Evolutionary conservation across 1,140 invertebrate genomes (phyloP).

Genomic region (Gonioctena quinquepunctata): DNA sequence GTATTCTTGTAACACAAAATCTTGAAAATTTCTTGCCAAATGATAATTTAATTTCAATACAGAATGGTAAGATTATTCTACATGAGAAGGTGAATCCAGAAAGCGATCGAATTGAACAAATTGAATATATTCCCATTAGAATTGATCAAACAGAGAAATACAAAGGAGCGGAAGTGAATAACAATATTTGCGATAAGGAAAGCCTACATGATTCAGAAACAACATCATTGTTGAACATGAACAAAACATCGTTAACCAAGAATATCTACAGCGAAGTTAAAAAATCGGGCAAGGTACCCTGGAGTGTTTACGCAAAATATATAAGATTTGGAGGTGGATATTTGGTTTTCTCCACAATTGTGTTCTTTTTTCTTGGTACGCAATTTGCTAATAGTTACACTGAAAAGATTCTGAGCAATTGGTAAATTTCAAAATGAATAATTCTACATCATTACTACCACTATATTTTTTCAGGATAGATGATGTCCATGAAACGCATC

Average conservation of each 20-base stretch:
- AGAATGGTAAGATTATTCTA: conserved; percentile 27
- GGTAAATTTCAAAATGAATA: conserved; percentile 27
- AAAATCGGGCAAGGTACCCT: conserved; percentile 35
- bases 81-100: conserved; percentile 11
- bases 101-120: conserved; percentile 18
- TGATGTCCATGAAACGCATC: background rate
- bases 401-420: conserved; percentile 38
- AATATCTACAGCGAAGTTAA: conserved; percentile 40
- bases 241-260: background rate
- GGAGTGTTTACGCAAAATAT: conserved; percentile 36
- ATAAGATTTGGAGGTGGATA: conserved; percentile 37
- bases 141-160: background rate
- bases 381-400: conserved; percentile 35
- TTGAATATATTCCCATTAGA: background rate
- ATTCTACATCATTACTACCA: background rate
- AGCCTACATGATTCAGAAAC: background rate
- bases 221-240: background rate
- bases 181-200: conserved; percentile 1
- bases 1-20: conserved; percentile 80
- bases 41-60: conserved; percentile 36
- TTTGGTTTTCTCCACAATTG: conserved; percentile 20
- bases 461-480: conserved; percentile 7
- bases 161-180: conserved; percentile 6
- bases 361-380: conserved; percentile 18
- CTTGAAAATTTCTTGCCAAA: conserved; percentile 24